Base-by-base conservation (phyloP, 2,797 vertebrate genomes). In the Chaetophractus vellerosus region DNA sequence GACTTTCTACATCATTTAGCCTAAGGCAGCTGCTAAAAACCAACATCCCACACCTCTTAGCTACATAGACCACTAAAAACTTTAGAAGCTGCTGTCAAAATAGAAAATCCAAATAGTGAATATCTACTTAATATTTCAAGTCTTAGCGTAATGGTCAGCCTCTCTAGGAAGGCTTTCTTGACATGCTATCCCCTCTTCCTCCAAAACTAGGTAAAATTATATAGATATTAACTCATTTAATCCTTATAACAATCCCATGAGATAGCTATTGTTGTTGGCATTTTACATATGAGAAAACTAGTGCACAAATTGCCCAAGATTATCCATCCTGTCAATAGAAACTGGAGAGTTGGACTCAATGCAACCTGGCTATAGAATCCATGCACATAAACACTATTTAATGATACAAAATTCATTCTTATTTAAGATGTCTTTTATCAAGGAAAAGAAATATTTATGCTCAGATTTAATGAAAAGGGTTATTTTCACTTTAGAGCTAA, bases 401-500 rank as follows among this genome's bases (percentile, higher is more conserved):
- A 59, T 45, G 6, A 36, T 55, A 66, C 1, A 9, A 93, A 93
- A 87, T 7, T 93, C 31, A 61, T 2, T 48, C 45, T 90, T 76
- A 66, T 75, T 86, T 95, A 88, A 28, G 93, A 74, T 10, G 45
- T 82, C 15, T 15, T 48, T 80, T 93, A 31, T 64, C 52, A 79
- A 64, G 19, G 31, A 89, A 94, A 91, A 18, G 5, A 79, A 82
- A 83, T 59, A 21, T n/a, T 63, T 92, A 55, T 41, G 24, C 7
- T 92, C 16, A 82, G 18, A 14, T 82, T 74, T 93, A 69, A 83
- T 80, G 33, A 55, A 71, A 72, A 63, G 2, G 0, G 3, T 68
- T 71, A 82, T 82, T 68, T 91, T 94, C 21, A 75, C 59, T 92
- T 88, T 94, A 24, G 2, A 88, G 69, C 9, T 41, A 68, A 19